Conservation (phyloP, 2,797 vertebrate species). For the Amblyopsis hoosieri region DNA sequence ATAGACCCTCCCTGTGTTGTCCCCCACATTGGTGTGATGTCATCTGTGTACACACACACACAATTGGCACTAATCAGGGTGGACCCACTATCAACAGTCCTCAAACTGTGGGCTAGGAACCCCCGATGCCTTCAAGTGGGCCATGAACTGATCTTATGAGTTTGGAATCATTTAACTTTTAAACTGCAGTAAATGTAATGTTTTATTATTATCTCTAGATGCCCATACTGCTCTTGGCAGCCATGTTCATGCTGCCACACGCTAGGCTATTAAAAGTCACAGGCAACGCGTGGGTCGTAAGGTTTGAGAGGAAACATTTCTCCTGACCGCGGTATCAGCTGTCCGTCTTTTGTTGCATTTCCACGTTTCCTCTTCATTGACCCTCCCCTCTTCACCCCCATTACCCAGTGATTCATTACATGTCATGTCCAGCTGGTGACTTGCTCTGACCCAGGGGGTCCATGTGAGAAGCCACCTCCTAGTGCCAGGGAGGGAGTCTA, state of each 20-base stretch:
- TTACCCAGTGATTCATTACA: constrained; percentile 42
- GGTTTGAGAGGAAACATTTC: constrained; percentile 19
- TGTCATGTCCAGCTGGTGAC: constrained; percentile 36
- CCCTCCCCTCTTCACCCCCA: neutral
- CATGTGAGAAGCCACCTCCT: neutral
- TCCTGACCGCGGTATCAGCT: constrained; percentile 12
- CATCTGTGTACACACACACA: constrained; percentile 50
- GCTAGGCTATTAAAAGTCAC: too few species aligned
- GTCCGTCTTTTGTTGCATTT: constrained; percentile 2
- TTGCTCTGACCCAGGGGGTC: constrained; percentile 42
- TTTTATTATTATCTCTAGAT: too few species aligned
- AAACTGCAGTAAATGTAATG: too few species aligned
- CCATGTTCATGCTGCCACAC: too few species aligned
- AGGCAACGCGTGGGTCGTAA: too few species aligned
- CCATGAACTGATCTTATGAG: too few species aligned
- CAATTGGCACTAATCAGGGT: constrained; percentile 46
- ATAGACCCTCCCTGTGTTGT: constrained; percentile 32
- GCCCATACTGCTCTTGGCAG: too few species aligned
- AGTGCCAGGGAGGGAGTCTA: constrained; percentile 34
- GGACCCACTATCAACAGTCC: neutral
- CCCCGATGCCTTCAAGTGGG: too few species aligned
- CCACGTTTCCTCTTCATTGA: neutral
- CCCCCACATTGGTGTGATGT: constrained; percentile 46
- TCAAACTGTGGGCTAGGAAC: too few species aligned
- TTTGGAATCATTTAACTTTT: too few species aligned